A percentile compares a stretch with the other conserved stretches of the same genome.
Conservation (phyloP, 2,113 vertebrate genomes). For the Gambusia holbrooki region DNA sequence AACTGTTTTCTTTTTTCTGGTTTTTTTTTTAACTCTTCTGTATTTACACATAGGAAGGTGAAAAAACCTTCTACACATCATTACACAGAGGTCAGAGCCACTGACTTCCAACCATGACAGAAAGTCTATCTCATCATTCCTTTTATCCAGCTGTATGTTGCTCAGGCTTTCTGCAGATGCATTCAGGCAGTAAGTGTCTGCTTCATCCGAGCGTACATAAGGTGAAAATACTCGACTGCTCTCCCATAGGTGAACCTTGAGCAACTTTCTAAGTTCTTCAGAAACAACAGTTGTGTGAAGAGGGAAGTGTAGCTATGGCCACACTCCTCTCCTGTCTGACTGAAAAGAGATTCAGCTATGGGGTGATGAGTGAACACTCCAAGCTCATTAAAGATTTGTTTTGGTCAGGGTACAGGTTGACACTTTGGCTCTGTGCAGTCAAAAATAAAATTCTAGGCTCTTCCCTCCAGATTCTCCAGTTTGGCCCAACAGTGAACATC, state of each 20-base stretch:
- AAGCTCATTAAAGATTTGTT: slow-evolving; percentile 78
- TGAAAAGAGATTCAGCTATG: slow-evolving; percentile 44
- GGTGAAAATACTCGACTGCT: slow-evolving; percentile 51
- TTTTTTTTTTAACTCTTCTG: not conserved
- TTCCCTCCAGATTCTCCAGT: slow-evolving; percentile 48
- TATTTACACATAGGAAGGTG: slow-evolving; percentile 38
- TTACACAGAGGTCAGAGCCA: slow-evolving; percentile 46
- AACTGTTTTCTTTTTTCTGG: slow-evolving; percentile 34
- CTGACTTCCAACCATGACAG: slow-evolving; percentile 49
- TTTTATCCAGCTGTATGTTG: slow-evolving; percentile 41
- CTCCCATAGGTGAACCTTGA: slow-evolving; percentile 29
- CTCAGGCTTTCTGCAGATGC: slow-evolving; percentile 34
- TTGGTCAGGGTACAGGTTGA: slow-evolving; percentile 73
- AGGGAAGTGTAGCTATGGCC: slow-evolving; percentile 2
- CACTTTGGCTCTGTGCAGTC: slow-evolving; percentile 74
- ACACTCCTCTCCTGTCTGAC: slow-evolving; percentile 42
- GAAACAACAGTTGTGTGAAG: slow-evolving; percentile 40
- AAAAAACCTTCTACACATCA: slow-evolving; percentile 28
- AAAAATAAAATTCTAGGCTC: slow-evolving; percentile 72
- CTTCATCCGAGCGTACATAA: slow-evolving; percentile 46
- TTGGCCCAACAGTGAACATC: slow-evolving; percentile 65
- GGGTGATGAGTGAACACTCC: slow-evolving; percentile 64
- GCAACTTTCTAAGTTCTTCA: slow-evolving; percentile 44
- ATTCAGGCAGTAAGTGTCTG: slow-evolving; percentile 35
- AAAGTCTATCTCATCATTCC: slow-evolving; percentile 39